These are phyloP conservation scores for Schizopygopsis malacanthus DNA, from an alignment of 2,797 vertebrate species.

Conservation along the genomic window DNA sequence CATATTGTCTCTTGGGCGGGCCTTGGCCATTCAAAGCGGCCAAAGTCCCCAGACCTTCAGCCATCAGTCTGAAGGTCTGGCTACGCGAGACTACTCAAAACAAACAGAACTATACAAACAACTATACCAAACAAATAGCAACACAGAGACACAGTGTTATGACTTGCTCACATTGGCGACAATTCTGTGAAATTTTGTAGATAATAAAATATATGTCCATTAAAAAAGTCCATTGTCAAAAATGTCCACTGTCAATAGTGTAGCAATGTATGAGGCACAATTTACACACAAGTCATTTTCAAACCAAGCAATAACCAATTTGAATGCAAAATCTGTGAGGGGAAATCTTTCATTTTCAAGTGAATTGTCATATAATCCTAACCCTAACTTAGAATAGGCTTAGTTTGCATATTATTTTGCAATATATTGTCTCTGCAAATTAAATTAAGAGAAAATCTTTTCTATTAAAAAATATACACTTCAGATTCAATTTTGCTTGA, in stretches of 20 bases:
- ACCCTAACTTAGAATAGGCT: no score
- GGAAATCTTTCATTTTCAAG: no score
- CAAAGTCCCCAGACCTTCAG: no score
- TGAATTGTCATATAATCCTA: no score
- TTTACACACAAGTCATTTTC: background rate
- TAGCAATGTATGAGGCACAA: background rate
- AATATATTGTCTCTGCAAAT: background rate
- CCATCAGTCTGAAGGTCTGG: no score
- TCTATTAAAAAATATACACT: background rate
- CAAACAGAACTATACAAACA: background rate
- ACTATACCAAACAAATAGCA: background rate
- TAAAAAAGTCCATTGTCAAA: background rate
- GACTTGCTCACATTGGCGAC: background rate
- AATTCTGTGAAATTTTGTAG: background rate
- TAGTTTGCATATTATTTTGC: background rate
- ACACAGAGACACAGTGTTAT: no score
- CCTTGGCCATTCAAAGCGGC: no score
- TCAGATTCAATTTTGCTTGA: background rate
- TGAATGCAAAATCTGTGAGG: no score
- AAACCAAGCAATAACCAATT: background rate
- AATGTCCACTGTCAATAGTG: no score
- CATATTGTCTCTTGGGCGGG: no score
- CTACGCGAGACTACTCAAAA: no score
- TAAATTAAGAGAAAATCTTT: background rate
- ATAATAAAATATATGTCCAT: background rate